Base-by-base conservation (phyloP, 2,888 invertebrate species). In the Phania funesta region DNA sequence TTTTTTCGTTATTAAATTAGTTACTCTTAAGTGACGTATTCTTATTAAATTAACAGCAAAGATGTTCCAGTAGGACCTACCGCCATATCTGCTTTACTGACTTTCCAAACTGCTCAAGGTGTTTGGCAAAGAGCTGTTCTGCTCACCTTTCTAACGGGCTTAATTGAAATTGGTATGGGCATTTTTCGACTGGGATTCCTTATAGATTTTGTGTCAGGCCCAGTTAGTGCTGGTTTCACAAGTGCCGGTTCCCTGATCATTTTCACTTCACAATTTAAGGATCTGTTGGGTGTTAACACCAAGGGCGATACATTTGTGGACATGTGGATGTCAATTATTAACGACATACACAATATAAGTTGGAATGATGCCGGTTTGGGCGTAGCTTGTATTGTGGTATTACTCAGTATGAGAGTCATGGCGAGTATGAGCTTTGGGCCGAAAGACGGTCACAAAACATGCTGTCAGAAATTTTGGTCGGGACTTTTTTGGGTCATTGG, bases 31-130 rank as follows among this genome's bases (percentile, higher is more conserved):
- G 8, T 38, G 26, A 24, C 8, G 93, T 98, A 85, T 98, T 98
- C 24, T 96, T 96, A 11, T 74, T 46, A n/a, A 46, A 24, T 48
- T 58, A 44, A 52, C 74, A 96, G 97, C 90, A 97, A 97, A 90
- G 97, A 98, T 90, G 95, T 97, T 84, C 97, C 98, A 1, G 94
- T 98, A 86, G 98, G 98, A 7, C 98, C 98, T 3, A 98, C 97
- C 1, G 98, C 98, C 85, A 97, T 98, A 85, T 95, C 96, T 81
- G 96, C 98, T 0, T 92, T 98, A 79, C 93, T 98, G 85, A 97
- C 97, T 2, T 95, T 93, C 89, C 96, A 96, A 92, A 94, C 95
- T 18, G 93, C 96, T 0, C 93, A 93, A 56, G 94, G 94, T 52
- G 88, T 88, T 13, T 91, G 91, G 90, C 94, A 96, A 88, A 85